phyloP scores from a whole-genome alignment of 1,140 invertebrate genomes.

The Zaprionus taronus region DNA sequence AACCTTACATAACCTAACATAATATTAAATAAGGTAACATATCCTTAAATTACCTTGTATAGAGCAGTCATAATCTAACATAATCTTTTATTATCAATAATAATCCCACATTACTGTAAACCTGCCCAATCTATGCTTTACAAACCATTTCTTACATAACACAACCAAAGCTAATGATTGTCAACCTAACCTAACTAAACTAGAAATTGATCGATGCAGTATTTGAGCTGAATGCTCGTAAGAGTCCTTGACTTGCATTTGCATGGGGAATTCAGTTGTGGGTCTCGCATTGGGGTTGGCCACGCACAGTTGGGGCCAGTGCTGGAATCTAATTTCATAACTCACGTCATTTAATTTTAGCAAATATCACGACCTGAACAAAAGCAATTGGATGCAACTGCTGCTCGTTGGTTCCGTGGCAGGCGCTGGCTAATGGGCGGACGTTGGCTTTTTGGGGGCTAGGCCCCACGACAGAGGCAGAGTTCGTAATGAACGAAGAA shows the following conservation, averaged over 20 bases:
- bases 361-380: slow-evolving; percentile 83
- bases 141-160: too few species aligned
- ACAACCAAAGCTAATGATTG: too few species aligned
- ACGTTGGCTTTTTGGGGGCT: slow-evolving; percentile 39
- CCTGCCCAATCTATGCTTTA: too few species aligned
- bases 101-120: too few species aligned
- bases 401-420: slow-evolving; percentile 50
- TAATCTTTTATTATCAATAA: too few species aligned
- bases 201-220: not conserved
- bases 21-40: too few species aligned
- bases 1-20: too few species aligned
- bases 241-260: slow-evolving; percentile 31
- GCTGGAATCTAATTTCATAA: slow-evolving; percentile 74
- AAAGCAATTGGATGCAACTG: slow-evolving; percentile 83
- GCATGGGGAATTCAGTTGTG: slow-evolving; percentile 3
- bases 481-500: slow-evolving; percentile 72
- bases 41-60: too few species aligned
- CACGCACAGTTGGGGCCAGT: slow-evolving; percentile 13
- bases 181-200: not conserved
- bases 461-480: slow-evolving; percentile 2
- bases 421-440: slow-evolving; percentile 23
- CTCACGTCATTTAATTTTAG: slow-evolving; percentile 83
- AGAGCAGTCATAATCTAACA: too few species aligned
- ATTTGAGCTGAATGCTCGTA: not conserved
- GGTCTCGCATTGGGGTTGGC: not conserved